These are phyloP conservation scores for Caerostris extrusa DNA, from an alignment of 1,140 invertebrate species.

Conservation along the genomic window DNA sequence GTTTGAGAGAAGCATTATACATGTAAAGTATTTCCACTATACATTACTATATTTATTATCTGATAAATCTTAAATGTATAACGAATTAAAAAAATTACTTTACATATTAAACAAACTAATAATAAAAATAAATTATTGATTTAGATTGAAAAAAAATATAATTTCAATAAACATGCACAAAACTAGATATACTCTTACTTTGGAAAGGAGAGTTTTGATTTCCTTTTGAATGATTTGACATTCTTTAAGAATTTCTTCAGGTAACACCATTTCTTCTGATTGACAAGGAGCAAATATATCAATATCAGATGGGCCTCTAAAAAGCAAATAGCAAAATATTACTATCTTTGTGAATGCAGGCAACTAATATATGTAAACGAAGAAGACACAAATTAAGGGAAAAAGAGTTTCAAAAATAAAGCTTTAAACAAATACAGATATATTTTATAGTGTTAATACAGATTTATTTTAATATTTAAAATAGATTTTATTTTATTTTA, in stretches of 20 bases:
- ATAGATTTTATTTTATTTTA: too few species aligned
- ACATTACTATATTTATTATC: too few species aligned
- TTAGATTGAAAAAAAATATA: too few species aligned
- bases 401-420: slow-evolving; percentile 20
- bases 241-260: slow-evolving; percentile 85
- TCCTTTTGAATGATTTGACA: slow-evolving; percentile 86
- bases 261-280: slow-evolving; percentile 80
- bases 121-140: too few species aligned
- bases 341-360: background rate
- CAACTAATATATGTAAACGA: background rate
- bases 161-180: background rate
- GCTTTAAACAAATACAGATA: background rate
- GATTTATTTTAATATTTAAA: too few species aligned
- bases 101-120: too few species aligned
- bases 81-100: too few species aligned
- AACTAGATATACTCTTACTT: slow-evolving; percentile 81
- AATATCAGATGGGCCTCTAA: slow-evolving; percentile 86
- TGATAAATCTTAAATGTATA: too few species aligned
- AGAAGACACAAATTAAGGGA: background rate
- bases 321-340: background rate
- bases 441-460: too few species aligned
- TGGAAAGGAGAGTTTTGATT: slow-evolving; percentile 86
- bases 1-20: too few species aligned
- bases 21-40: too few species aligned
- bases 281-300: slow-evolving; percentile 86